A percentile compares a stretch with the other conserved stretches of the same genome.
Evolutionary conservation across 2,113 vertebrate species (phyloP).

Genomic region (Petaurus breviceps): DNA sequence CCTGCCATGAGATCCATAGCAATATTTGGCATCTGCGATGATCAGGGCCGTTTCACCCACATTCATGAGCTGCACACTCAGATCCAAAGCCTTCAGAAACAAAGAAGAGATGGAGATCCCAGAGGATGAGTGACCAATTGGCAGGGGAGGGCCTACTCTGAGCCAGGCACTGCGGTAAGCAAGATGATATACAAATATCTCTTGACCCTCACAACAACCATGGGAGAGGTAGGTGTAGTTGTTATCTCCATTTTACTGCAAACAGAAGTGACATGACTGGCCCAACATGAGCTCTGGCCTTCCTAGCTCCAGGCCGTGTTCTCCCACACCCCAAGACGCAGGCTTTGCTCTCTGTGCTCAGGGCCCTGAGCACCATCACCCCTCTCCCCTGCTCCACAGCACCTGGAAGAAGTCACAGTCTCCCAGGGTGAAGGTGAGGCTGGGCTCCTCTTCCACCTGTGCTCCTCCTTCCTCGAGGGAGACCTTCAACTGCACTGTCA

Average conservation of each 20-base stretch:
- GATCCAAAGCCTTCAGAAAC: conserved; percentile 90
- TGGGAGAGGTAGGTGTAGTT: neutral
- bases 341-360: conserved; percentile 82
- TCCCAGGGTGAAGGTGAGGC: conserved; percentile 91
- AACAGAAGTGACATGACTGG: neutral
- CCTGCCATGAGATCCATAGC: conserved; percentile 93
- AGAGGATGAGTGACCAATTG: neutral
- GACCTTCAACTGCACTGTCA: conserved; percentile 89
- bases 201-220: neutral
- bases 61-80: conserved; percentile 93
- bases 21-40: conserved; percentile 91
- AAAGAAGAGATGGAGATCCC: neutral
- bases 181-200: too few species aligned
- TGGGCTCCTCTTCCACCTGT: conserved; percentile 85
- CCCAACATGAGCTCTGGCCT: neutral
- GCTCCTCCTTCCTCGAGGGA: conserved; percentile 83
- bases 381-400: neutral
- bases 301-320: too few species aligned
- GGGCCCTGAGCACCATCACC: conserved; percentile 84
- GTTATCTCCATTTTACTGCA: neutral
- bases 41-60: conserved; percentile 90
- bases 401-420: conserved; percentile 97
- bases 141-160: too few species aligned
- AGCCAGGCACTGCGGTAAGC: too few species aligned
- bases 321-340: accelerated